These are phyloP conservation scores for Cyphomyrus plagiostoma DNA, from an alignment of 2,113 vertebrate species.

Conservation along the genomic window DNA sequence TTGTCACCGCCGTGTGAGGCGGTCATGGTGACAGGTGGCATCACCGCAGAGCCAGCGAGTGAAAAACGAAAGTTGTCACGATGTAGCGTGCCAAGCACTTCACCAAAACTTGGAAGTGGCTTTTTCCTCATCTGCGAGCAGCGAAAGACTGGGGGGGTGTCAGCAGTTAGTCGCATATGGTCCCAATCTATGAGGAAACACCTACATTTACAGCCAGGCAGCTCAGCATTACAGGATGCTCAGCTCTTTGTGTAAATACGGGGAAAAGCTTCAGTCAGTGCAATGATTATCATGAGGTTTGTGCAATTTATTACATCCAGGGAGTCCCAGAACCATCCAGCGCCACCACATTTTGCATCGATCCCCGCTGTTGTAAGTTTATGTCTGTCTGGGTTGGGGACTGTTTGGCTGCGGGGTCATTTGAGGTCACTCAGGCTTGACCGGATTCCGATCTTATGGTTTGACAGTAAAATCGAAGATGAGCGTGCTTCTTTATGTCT, in stretches of 20 bases:
- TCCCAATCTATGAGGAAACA: constrained; percentile 27
- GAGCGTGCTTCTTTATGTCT: not conserved
- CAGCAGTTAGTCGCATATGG: constrained; percentile 13
- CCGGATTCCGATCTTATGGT: not conserved
- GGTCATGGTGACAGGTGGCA: not conserved
- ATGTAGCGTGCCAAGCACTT: not conserved
- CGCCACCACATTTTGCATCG: not conserved
- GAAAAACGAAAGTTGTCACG: not conserved
- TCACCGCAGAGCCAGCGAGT: not conserved
- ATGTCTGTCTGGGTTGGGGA: not conserved
- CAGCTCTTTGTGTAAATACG: constrained; percentile 13
- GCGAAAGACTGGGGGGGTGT: not conserved
- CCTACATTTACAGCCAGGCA: constrained; percentile 22
- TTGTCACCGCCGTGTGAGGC: not conserved
- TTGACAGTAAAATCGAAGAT: not conserved
- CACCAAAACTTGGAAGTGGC: not conserved
- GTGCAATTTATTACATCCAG: constrained; percentile 20
- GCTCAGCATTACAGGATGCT: constrained; percentile 18
- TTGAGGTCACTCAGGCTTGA: not conserved
- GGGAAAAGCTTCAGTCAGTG: constrained; percentile 19
- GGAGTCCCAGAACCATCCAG: not conserved
- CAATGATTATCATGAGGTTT: constrained; percentile 26
- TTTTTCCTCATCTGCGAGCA: not conserved
- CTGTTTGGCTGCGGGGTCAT: not conserved
- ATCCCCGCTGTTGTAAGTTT: not conserved